Evolutionary conservation across 2,888 invertebrate species (phyloP).

Genomic region (Leptinotarsa peninsularis): DNA sequence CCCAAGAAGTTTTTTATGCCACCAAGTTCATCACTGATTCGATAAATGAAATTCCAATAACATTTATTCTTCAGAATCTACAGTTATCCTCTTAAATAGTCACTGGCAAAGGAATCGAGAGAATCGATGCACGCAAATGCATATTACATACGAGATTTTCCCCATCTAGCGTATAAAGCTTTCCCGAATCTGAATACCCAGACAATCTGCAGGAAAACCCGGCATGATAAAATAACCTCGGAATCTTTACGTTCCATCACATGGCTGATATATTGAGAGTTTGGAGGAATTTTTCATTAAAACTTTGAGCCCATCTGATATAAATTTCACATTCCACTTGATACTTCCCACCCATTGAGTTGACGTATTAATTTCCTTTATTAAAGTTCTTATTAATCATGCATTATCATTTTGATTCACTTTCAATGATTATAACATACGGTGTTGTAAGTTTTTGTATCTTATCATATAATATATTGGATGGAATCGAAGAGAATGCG

Average conservation of each 20-base stretch:
- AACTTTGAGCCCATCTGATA: slow-evolving; percentile 28
- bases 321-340: slow-evolving; percentile 9
- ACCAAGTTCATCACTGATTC: too few relatives aligned
- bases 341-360: slow-evolving; percentile 7
- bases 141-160: slow-evolving; percentile 16
- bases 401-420: background rate
- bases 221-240: slow-evolving; percentile 9
- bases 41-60: background rate
- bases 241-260: slow-evolving; percentile 12
- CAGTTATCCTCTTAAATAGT: background rate
- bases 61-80: background rate
- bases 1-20: too few relatives aligned
- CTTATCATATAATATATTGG: background rate
- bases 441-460: background rate
- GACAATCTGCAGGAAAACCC: slow-evolving; percentile 13
- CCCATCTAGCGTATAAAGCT: background rate
- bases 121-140: slow-evolving; percentile 5
- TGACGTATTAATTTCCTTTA: slow-evolving; percentile 20
- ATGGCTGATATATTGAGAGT: slow-evolving; percentile 32
- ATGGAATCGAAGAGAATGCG: too few relatives aligned
- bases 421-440: background rate
- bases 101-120: slow-evolving; percentile 1
- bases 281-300: slow-evolving; percentile 35
- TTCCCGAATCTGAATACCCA: slow-evolving; percentile 9
- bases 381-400: slow-evolving; percentile 14